Evolutionary conservation across 2,113 vertebrate species (phyloP).

Genomic region (Heteronetta atricapilla): DNA sequence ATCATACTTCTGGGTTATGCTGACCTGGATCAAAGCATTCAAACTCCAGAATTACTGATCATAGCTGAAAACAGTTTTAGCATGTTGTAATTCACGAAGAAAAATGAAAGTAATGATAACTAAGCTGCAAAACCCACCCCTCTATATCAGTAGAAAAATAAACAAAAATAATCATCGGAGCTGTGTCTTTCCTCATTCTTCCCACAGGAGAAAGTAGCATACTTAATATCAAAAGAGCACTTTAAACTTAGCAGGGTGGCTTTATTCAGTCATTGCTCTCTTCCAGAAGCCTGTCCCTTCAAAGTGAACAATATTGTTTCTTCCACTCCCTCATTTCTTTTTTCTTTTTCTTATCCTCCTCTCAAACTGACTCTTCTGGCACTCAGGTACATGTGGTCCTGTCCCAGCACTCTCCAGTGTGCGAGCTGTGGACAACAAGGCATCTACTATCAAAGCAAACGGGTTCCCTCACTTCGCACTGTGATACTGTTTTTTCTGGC

Average conservation of each 20-base stretch:
- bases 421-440: not conserved
- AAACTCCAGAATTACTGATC: not conserved
- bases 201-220: not conserved
- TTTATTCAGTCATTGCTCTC: slow-evolving; percentile 22
- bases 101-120: not conserved
- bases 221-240: slow-evolving; percentile 17
- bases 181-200: not conserved
- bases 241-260: slow-evolving; percentile 34
- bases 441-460: not conserved
- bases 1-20: not conserved
- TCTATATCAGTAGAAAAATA: not conserved
- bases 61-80: not conserved
- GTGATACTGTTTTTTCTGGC: not conserved
- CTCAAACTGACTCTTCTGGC: not conserved
- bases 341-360: not conserved
- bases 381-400: not conserved
- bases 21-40: slow-evolving; percentile 1
- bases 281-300: not conserved
- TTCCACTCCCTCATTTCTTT: not conserved
- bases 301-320: not conserved
- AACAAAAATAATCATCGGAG: not conserved
- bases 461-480: not conserved
- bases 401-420: not conserved
- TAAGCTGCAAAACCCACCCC: not conserved
- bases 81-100: not conserved